Evolutionary conservation across 2,888 invertebrate genomes (phyloP).

Genomic region (Himalopsyche kuldschensis): DNA sequence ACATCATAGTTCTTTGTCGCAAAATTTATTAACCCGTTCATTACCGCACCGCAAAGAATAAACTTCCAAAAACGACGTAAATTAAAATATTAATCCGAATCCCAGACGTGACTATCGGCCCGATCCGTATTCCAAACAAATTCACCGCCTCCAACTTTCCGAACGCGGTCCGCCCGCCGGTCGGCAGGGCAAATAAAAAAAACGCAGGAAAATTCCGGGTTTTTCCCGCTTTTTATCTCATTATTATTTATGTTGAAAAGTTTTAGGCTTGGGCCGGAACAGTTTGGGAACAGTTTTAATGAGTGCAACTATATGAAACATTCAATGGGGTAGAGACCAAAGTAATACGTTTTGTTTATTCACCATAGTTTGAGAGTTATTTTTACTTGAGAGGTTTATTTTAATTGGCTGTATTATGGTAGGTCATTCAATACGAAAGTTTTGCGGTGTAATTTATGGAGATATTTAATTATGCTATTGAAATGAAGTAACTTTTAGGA

Average conservation of each 20-base stretch:
- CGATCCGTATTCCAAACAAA: neutral
- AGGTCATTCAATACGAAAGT: neutral
- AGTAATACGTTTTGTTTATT: neutral
- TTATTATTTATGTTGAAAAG: conserved; percentile 35
- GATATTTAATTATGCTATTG: neutral
- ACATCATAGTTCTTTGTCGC: no score
- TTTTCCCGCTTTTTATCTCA: conserved; percentile 32
- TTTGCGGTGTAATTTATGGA: neutral
- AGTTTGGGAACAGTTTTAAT: conserved; percentile 26
- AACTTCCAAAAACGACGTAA: neutral
- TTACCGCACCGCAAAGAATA: no score
- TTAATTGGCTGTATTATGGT: neutral
- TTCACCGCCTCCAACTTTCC: neutral
- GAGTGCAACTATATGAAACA: conserved; percentile 2
- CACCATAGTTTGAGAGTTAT: neutral
- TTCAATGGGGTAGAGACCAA: neutral
- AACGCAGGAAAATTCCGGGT: conserved; percentile 21
- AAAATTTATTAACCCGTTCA: no score
- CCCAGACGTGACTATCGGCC: neutral
- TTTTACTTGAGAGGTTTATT: neutral
- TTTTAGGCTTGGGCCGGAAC: conserved; percentile 14
- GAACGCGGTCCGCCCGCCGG: neutral
- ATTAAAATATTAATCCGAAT: neutral
- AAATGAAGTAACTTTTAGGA: neutral
- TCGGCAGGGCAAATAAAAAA: neutral